Conservation (phyloP, 2,888 invertebrate genomes). For the Dysmachus trigonus region DNA sequence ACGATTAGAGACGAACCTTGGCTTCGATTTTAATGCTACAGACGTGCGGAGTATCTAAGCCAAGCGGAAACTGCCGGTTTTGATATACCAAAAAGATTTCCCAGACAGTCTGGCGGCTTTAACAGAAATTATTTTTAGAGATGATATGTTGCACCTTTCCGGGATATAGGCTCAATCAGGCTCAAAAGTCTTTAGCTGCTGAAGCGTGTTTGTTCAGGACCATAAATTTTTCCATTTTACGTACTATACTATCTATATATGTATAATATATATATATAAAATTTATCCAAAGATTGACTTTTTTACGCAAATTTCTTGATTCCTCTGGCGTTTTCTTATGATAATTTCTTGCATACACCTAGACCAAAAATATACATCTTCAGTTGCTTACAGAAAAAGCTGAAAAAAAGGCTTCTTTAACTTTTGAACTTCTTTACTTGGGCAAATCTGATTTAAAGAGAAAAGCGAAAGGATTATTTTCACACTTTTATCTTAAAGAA, state of each 20-base stretch:
- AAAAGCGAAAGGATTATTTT: neutral
- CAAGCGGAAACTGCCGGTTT: constrained; percentile 2
- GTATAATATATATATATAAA: no score
- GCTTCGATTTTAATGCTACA: constrained; percentile 4
- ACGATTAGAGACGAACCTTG: neutral
- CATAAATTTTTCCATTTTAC: neutral
- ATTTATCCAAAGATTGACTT: neutral
- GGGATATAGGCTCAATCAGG: neutral
- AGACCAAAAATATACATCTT: neutral
- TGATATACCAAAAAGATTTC: constrained; percentile 2
- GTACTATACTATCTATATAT: no score
- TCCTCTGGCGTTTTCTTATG: neutral
- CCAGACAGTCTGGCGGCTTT: constrained; percentile 29
- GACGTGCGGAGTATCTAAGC: constrained; percentile 1
- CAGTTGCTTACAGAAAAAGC: neutral
- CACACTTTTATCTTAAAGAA: no score
- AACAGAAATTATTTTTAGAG: constrained; percentile 31
- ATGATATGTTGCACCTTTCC: neutral
- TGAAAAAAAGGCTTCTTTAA: neutral
- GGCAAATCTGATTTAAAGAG: neutral
- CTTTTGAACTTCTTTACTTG: no score
- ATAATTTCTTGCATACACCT: neutral
- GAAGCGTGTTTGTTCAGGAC: neutral
- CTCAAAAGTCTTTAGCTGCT: neutral
- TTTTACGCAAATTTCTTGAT: neutral